Conservation (phyloP, 1,140 invertebrate genomes). For the Melanaphis sacchari region DNA sequence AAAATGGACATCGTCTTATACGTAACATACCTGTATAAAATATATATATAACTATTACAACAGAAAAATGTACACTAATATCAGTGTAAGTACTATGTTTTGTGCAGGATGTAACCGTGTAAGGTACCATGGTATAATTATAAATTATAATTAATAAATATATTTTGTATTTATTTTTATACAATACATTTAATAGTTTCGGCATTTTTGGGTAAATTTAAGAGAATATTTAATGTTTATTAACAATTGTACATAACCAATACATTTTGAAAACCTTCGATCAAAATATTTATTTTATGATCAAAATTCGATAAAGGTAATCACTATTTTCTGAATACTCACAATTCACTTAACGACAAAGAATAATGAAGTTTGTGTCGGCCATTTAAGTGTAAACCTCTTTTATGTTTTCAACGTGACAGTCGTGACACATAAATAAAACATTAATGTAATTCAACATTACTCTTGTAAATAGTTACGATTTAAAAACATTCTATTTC, state of each 20-base stretch:
- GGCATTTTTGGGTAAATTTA: background rate
- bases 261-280: background rate
- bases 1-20: background rate
- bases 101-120: background rate
- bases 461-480: background rate
- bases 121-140: background rate
- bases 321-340: background rate
- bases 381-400: background rate
- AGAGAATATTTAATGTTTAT: background rate
- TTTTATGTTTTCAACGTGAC: slow-evolving; percentile 6
- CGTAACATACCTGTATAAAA: background rate
- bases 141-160: background rate
- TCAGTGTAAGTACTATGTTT: background rate
- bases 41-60: background rate
- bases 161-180: background rate
- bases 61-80: background rate
- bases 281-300: too few relatives aligned
- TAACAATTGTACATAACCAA: background rate
- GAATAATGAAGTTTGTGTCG: background rate
- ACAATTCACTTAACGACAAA: background rate
- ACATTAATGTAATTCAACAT: slow-evolving; percentile 2
- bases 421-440: background rate
- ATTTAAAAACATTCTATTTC: background rate
- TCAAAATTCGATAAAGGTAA: background rate
- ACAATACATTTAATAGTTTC: background rate